Evolutionary conservation across 1,140 invertebrate genomes (phyloP), one percentile per base, ranked within the genome.

Genomic region (Psix sp.): DNA sequence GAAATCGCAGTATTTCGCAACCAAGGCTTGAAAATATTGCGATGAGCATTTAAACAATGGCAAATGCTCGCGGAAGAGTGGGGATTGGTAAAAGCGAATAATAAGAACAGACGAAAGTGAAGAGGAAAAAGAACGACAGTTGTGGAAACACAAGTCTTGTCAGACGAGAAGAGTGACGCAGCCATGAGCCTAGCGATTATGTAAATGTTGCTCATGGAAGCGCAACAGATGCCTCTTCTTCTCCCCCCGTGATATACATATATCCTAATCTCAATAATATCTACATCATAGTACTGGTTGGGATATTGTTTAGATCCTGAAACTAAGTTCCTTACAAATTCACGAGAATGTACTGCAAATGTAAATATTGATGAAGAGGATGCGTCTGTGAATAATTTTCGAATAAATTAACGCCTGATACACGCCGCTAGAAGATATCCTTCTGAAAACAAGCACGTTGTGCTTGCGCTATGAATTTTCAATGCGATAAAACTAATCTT

Each of bases 121-220:
- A 39, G 52, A 36, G 56, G 59, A 18, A 31, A 46, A 67, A 57
- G 49, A 62, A 65, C 67, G 66, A 72, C 57, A 60, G 71, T 71
- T 46, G 52, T 54, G 66, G 76, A 63, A 74, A 76, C 66, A 52
- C 38, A 29, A 56, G 71, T 52, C 62, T 73, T 54, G 76, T 56
- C 68, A 66, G 65, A 66, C 60, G 66, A 29, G 35, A 14, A 59
- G 52, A 54, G 35, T 56, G 76, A 46, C 49, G 68, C 52, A 66
- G 48, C 21, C 73, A 52, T 59, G 62, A 76, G 78, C 68, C 63
- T 36, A 65, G 76, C 83, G 83, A 85, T 86, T 86, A 86, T 86
- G 84, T 80, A 86, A 86, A 85, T 85, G 81, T 81, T 84, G 81
- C 79, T 83, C 80, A 80, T 77, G 81, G 82, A 84, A 77, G 82